Evolutionary conservation across 2,888 invertebrate species (phyloP).

Genomic region (Amiota minor): DNA sequence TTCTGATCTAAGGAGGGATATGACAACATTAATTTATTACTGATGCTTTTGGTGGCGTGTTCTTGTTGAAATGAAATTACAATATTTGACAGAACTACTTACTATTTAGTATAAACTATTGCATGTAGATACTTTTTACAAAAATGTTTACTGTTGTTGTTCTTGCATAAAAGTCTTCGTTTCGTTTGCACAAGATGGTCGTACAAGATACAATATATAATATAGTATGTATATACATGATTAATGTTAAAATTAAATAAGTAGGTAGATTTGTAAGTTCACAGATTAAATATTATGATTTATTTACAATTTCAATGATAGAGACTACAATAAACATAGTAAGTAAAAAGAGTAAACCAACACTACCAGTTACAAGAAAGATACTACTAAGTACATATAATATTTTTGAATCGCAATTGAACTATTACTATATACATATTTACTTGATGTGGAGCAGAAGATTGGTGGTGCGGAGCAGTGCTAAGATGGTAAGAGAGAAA

Average conservation of each 20-base stretch:
- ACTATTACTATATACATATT: too few species aligned
- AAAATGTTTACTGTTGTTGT: constrained; percentile 34
- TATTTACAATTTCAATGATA: constrained; percentile 22
- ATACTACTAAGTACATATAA: too few species aligned
- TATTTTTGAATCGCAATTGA: too few species aligned
- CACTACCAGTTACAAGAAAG: not conserved
- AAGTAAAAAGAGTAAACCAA: not conserved
- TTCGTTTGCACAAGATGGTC: constrained; percentile 34
- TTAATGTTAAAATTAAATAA: not conserved
- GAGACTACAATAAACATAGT: not conserved
- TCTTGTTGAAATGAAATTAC: not conserved
- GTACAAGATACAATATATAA: constrained; percentile 3
- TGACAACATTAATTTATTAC: not conserved
- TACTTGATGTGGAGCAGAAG: too few species aligned
- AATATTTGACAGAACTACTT: not conserved
- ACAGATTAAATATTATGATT: constrained; percentile 1
- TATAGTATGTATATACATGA: not conserved
- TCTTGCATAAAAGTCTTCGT: constrained; percentile 39
- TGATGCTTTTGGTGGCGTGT: constrained; percentile 10
- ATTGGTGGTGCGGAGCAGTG: not conserved
- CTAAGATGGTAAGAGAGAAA: not conserved
- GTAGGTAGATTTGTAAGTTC: not conserved
- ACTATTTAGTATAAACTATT: too few species aligned
- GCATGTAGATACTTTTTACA: constrained; percentile 53
- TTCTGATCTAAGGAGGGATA: constrained; percentile 31